Evolutionary conservation across 2,113 vertebrate genomes (phyloP).

Genomic region (Periophthalmus modestus): DNA sequence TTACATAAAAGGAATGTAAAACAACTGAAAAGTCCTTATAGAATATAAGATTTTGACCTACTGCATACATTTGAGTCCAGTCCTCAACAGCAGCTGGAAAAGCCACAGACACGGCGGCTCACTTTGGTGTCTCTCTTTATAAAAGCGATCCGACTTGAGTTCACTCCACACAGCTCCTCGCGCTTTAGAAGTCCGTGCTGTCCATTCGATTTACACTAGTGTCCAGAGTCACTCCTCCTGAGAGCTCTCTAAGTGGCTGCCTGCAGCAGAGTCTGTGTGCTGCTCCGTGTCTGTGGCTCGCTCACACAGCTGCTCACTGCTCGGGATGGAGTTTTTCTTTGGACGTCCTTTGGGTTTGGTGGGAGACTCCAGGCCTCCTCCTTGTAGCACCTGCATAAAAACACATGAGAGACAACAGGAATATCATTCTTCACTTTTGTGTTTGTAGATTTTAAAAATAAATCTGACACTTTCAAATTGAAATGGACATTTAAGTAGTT

Average conservation of each 20-base stretch:
- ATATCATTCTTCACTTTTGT: not conserved
- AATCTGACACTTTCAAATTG: not conserved
- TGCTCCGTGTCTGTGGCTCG: conserved; percentile 79
- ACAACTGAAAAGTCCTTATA: conserved; percentile 46
- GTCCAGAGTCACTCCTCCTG: conserved; percentile 81
- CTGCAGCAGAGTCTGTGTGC: conserved; percentile 69
- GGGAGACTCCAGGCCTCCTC: conserved; percentile 94
- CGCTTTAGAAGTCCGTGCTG: not conserved
- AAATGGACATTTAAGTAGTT: not conserved
- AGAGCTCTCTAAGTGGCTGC: conserved; percentile 77
- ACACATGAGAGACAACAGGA: not conserved
- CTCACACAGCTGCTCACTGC: conserved; percentile 93
- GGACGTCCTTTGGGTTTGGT: conserved; percentile 98
- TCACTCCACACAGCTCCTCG: too few relatives aligned
- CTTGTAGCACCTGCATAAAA: conserved; percentile 87
- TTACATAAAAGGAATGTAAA: conserved; percentile 60
- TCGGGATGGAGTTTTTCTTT: conserved; percentile 98
- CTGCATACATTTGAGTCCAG: conserved; percentile 48
- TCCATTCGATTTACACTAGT: conserved; percentile 13
- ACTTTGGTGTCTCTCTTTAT: not conserved
- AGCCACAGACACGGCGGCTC: conserved; percentile 13
- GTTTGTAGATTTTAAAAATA: not conserved
- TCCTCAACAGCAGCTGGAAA: conserved; percentile 46
- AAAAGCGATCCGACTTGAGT: not conserved
- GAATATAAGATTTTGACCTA: conserved; percentile 59